Evolutionary conservation across 2,113 vertebrate species (phyloP).

Genomic region (Vulpes lagopus): DNA sequence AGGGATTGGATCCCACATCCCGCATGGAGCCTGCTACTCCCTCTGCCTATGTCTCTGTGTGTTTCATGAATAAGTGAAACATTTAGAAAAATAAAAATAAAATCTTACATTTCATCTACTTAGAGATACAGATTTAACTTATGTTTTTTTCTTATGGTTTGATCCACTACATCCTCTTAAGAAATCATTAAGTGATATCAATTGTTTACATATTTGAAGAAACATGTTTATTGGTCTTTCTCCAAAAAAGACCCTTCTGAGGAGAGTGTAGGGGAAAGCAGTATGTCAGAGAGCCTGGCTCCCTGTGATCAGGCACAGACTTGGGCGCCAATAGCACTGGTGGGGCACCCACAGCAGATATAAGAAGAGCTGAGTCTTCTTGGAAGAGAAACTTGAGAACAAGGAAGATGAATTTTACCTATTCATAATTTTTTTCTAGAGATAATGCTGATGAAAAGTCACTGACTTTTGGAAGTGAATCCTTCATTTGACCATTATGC

Average conservation of each 20-base stretch:
- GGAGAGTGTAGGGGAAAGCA: background rate
- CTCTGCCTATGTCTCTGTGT: no score
- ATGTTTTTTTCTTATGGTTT: background rate
- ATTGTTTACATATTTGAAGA: constrained; percentile 5
- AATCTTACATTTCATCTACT: background rate
- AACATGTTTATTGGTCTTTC: background rate
- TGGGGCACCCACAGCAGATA: background rate
- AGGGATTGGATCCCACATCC: no score
- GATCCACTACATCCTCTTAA: background rate
- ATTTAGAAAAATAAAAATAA: background rate
- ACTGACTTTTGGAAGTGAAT: background rate
- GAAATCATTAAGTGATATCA: background rate
- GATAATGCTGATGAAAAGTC: background rate
- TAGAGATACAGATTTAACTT: background rate
- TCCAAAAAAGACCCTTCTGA: background rate
- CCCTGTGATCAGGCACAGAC: background rate
- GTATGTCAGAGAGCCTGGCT: background rate
- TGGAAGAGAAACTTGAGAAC: background rate
- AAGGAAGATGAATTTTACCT: background rate
- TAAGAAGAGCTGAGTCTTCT: background rate
- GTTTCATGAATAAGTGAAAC: no score
- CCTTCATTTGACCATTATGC: background rate
- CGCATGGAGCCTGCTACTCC: no score
- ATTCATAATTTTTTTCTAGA: background rate
- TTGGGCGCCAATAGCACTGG: accelerated